Conservation (phyloP, 2,797 vertebrate genomes). For the Sphaeramia orbicularis region DNA sequence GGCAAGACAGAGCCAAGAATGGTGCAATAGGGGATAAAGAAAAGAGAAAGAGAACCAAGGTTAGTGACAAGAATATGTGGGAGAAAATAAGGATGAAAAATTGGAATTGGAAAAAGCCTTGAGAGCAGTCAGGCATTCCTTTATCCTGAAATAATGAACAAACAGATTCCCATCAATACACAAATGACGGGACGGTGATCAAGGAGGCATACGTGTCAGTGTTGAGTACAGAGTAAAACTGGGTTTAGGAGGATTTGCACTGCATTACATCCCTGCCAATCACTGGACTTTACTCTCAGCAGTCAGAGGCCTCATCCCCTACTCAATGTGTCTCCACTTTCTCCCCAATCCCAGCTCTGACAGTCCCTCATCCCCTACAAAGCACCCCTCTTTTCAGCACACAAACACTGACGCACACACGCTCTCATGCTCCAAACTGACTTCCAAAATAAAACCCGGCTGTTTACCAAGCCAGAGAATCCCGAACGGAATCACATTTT, state of each 20-base stretch:
- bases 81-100: not conserved
- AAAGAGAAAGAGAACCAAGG: conserved; percentile 12
- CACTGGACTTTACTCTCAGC: conserved; percentile 51
- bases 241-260: conserved; percentile 48
- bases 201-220: conserved; percentile 9
- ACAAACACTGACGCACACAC: conserved; percentile 16
- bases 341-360: conserved; percentile 41
- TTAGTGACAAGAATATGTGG: conserved; percentile 28
- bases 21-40: conserved; percentile 4
- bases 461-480: conserved; percentile 80
- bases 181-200: conserved; percentile 44
- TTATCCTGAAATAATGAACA: conserved; percentile 26
- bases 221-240: conserved; percentile 17
- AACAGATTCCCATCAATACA: conserved; percentile 28
- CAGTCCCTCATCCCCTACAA: conserved; percentile 51
- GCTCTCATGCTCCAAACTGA: conserved; percentile 43
- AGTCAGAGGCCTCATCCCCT: conserved; percentile 33
- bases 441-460: conserved; percentile 66
- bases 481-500: conserved; percentile 77
- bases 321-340: conserved; percentile 24
- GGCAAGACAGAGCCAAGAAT: conserved; percentile 3
- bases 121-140: conserved; percentile 11
- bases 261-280: conserved; percentile 56
- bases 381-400: conserved; percentile 37
- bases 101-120: conserved; percentile 1